Evolutionary conservation across 2,113 vertebrate species (phyloP), one percentile per base, ranked within the genome.

Genomic region (Pagrus major): DNA sequence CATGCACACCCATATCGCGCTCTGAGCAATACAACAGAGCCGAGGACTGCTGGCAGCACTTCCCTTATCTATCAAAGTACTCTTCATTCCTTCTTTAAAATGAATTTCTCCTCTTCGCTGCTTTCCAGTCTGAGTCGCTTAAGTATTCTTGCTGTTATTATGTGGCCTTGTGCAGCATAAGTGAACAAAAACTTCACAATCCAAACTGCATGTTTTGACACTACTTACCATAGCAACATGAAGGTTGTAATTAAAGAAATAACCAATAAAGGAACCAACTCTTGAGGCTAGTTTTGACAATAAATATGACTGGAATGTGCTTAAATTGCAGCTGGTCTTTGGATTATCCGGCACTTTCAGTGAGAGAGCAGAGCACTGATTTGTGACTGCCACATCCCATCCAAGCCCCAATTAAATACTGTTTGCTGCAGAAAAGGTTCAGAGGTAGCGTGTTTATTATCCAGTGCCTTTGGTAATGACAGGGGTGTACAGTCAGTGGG

Each of bases 31-130:
- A 90, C 88, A 87, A 87, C 68, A 54, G 77, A 74, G 86, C 86
- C 29, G 85, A 87, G 81, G 49, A 82, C 83, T 68, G 87, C 88
- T 68, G 80, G 65, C 82, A 86, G 78, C 86, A 73, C 76, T 91
- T 84, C 70, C 69, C 81, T 93, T 92, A 93, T 93, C 92, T 93
- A 76, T 86, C 82, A 76, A 83, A 90, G 89, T 85, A 52, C 85
- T 86, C 77, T 81, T 84, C 81, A 85, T 86, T 87, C 80, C 85
- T 87, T 73, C 67, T 76, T 80, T 84, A 86, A 90, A 89, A 91
- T 89, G 84, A 91, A 90, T 88, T 91, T 91, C 88, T 91, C 83
- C 85, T 83, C 91, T 91, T 86, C 86, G 71, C 80, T 88, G 91
- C 87, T 76, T 86, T 86, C 71, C 72, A 52, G 77, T 25, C 29